Conservation (phyloP, 2,888 invertebrate genomes). For the Cancer borealis region DNA sequence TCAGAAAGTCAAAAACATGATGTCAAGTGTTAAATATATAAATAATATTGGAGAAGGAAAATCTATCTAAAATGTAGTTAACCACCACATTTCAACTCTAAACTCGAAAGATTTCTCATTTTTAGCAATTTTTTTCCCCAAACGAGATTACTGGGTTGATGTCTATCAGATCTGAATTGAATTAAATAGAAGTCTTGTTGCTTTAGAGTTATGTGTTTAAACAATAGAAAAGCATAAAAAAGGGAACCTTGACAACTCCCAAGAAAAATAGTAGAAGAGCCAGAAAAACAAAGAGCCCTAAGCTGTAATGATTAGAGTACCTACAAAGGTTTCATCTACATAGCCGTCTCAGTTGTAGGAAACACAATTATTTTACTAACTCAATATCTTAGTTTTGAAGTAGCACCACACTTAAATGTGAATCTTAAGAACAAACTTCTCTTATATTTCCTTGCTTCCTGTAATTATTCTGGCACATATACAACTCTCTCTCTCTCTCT, state of each 20-base stretch:
- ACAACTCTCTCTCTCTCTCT: neutral
- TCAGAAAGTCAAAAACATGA: too few species aligned
- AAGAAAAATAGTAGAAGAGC: neutral
- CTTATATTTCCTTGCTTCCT: neutral
- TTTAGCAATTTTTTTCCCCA: too few species aligned
- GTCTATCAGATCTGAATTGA: neutral
- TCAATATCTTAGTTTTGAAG: neutral
- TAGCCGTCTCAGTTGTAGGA: neutral
- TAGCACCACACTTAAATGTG: neutral
- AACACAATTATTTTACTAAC: neutral
- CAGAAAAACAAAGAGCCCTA: neutral
- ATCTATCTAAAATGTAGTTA: neutral
- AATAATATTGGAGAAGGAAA: neutral
- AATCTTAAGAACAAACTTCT: neutral
- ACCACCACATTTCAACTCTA: too few species aligned
- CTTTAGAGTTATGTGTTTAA: neutral
- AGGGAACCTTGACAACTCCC: neutral
- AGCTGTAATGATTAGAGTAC: neutral
- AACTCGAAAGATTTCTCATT: too few species aligned
- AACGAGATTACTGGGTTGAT: too few species aligned
- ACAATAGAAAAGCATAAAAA: neutral
- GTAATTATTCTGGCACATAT: neutral
- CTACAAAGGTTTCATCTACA: neutral
- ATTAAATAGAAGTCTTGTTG: neutral
- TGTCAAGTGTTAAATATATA: neutral